Evolutionary conservation across 1,140 invertebrate genomes (phyloP), one percentile per base, ranked within the genome.

Genomic region (Nasonia vitripennis): DNA sequence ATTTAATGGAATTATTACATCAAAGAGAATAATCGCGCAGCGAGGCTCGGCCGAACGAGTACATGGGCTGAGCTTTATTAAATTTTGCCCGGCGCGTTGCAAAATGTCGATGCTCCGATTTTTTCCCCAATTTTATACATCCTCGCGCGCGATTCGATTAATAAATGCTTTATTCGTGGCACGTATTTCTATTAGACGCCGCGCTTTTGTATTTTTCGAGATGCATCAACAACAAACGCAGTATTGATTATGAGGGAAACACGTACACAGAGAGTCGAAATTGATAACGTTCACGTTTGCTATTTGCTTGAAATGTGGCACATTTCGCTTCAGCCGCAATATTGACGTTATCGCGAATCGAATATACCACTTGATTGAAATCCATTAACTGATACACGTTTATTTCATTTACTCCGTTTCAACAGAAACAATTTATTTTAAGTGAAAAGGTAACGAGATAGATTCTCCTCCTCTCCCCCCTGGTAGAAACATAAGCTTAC

Each of bases 341-440:
- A 82, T 82, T 74, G 80, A 74, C 80, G 41, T 51, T 82, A 74
- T 82, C 68, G 41, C 31, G 27, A 74, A 74, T 34, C 37, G 20
- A 71, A 23, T 68, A 17, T 67, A 71, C 34, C 45, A 74, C 20
- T 74, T 82, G n/a, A 82, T 82, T 82, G 80, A 82, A 82, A 82
- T 82, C 23, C 80, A 73, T 81, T 73, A 77, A 77, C 34, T n/a
- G 78, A 68, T 80, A 70, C 55, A 80, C 11, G 10, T 81, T 81
- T 27, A 80, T 85, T 85, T 27, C 27, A 62, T 75, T 83, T 83
- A 20, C 7, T 62, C 20, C 5, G 12, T 62, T 31, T 27, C 17
- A 62, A 62, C 6, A n/a, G 20, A 1, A 62, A 62, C 55, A 62
- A 62, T 62, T 62, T n/a, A 62, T 62, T 62, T 62, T 20, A 62